phyloP scores from a whole-genome alignment of 2,113 vertebrate genomes.

The Isichthys henryi region DNA sequence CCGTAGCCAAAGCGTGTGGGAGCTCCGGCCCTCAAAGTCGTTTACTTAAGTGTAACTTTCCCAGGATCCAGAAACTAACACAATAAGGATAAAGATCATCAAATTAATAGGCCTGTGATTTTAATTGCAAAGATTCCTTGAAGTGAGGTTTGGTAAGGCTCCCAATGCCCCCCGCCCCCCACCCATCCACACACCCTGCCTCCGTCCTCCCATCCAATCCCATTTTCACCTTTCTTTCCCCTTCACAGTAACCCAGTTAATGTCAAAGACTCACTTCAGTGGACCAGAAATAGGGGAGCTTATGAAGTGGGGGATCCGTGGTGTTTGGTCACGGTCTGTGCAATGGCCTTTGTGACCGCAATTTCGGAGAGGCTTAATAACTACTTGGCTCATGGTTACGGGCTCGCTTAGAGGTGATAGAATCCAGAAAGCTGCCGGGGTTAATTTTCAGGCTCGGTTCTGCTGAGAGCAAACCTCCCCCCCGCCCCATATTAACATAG shows the following conservation, averaged over 20 bases:
- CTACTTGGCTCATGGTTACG: conserved; percentile 38
- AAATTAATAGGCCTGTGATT: conserved; percentile 44
- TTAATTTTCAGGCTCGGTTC: background rate
- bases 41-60: conserved; percentile 31
- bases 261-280: conserved; percentile 39
- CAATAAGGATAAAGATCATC: conserved; percentile 38
- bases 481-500: background rate
- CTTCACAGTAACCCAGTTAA: conserved; percentile 35
- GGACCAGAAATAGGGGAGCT: conserved; percentile 43
- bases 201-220: background rate
- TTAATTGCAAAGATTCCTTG: conserved; percentile 46
- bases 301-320: conserved; percentile 27
- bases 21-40: background rate
- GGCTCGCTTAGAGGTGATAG: conserved; percentile 32
- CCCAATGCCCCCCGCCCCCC: conserved; percentile 9
- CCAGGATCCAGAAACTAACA: conserved; percentile 49
- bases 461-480: background rate
- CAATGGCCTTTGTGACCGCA: conserved; percentile 16
- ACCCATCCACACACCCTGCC: background rate
- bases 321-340: conserved; percentile 36
- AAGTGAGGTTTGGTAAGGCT: conserved; percentile 40
- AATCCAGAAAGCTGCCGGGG: conserved; percentile 31
- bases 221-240: conserved; percentile 17
- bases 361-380: conserved; percentile 46
- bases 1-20: background rate